Base-by-base conservation (phyloP, 2,113 vertebrate species). In the Zingel zingel region DNA sequence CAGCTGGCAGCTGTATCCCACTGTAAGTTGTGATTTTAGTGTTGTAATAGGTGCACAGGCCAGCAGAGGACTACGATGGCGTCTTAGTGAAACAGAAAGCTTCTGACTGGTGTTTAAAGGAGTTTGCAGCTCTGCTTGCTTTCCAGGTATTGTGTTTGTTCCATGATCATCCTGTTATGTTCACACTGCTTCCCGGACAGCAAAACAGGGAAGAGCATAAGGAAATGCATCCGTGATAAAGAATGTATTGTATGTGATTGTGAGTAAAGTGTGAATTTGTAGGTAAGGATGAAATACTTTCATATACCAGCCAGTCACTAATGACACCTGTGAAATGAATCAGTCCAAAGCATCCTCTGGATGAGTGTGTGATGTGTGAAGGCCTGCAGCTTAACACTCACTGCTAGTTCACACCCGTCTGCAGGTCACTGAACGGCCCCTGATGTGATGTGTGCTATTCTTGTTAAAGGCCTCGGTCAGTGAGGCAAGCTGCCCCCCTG, bases 71-170 rank as follows among this genome's bases (percentile, higher is more conserved):
- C 59, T 33, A 16, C 12, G 9, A 18, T 66, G 21, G 3, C 51
- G 0, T 76, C 68, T 58, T 63, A 73, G 69, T 66, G 2, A 59
- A 82, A 12, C 77, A 72, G 33, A 76, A 43, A 88, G 54, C 10
- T 43, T 56, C 70, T 91, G 61, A 71, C n/a, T 82, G 82, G 82
- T 39, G 81, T 84, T 74, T 94, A 88, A 39, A 85, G 62, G 33
- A 90, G 57, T 59, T 66, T 43, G 48, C 86, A 79, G 61, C 18
- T 89, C 16, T 87, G 21, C 36, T 91, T 88, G 21, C 83, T 82
- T 45, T 82, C 76, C 25, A 85, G 23, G 69, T 93, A 48, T 48
- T 89, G 66, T 90, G 59, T 18, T 82, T 57, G 68, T 90, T 85
- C 47, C 67, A 61, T 86, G 91, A 77, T n/a, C 16, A 83, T 88